These are phyloP conservation scores for Linepithema humile DNA, from an alignment of 1,140 invertebrate species.

Conservation along the genomic window DNA sequence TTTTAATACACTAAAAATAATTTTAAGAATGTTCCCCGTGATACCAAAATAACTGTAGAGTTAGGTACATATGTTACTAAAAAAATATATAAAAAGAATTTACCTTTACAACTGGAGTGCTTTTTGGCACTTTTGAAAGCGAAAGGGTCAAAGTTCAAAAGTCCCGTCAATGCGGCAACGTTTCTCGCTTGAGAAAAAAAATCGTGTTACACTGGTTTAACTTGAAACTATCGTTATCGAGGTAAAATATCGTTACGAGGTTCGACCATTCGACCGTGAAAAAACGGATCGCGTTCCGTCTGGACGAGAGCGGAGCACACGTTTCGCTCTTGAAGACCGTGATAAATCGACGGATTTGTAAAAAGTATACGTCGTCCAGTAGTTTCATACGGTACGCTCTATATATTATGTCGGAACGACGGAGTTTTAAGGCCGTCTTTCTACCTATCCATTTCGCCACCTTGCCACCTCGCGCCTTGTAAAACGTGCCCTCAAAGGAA, in stretches of 20 bases:
- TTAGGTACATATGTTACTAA: background rate
- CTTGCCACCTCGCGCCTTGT: background rate
- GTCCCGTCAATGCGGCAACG: background rate
- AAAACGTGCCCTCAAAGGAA: background rate
- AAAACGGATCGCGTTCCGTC: background rate
- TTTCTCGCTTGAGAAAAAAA: background rate
- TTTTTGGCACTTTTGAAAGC: background rate
- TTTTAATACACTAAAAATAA: background rate
- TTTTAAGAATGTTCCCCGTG: background rate
- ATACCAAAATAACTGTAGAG: background rate
- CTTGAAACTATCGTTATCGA: background rate
- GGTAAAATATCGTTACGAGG: background rate
- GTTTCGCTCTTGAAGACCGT: background rate
- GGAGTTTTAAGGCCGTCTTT: background rate
- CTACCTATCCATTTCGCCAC: background rate
- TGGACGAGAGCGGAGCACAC: background rate
- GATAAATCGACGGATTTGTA: slow-evolving; percentile 47
- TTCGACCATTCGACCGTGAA: background rate
- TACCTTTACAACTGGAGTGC: background rate
- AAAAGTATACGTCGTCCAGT: background rate
- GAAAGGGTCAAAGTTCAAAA: background rate
- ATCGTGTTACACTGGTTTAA: background rate
- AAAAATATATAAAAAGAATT: background rate
- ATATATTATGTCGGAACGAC: background rate
- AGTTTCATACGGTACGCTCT: background rate